phyloP scores from a whole-genome alignment of 1,140 invertebrate genomes.

The Drosophila mayri region DNA sequence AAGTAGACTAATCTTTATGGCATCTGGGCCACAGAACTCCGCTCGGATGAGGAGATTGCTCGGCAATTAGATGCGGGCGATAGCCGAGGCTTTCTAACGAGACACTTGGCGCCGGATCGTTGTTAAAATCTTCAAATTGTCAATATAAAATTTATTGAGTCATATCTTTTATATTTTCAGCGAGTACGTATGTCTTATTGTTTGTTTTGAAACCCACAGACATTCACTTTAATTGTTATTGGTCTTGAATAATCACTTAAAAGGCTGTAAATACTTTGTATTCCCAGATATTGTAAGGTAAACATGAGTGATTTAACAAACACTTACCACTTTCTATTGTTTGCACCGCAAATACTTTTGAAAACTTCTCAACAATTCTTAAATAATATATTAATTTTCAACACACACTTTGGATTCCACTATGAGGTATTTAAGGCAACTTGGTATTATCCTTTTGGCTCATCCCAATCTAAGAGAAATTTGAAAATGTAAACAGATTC shows the following conservation, averaged over 20 bases:
- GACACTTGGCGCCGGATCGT: constrained; percentile 16
- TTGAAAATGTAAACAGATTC: constrained; percentile 35
- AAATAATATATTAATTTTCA: no score
- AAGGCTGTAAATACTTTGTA: no score
- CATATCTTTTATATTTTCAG: background rate
- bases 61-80: constrained; percentile 23
- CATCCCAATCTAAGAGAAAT: constrained; percentile 45
- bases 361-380: background rate
- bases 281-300: background rate
- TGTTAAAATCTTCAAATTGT: constrained; percentile 40
- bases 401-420: background rate
- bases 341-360: background rate
- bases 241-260: background rate
- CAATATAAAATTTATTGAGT: constrained; percentile 28
- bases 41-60: constrained; percentile 19
- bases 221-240: background rate
- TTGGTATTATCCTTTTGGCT: background rate
- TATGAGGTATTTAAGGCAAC: background rate
- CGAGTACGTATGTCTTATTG: background rate
- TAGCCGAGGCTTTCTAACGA: constrained; percentile 11
- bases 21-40: constrained; percentile 7
- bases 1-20: constrained; percentile 62
- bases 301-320: background rate
- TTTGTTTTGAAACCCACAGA: constrained; percentile 16
- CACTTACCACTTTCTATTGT: constrained; percentile 13